Percentiles rank a stretch among this genome's conserved stretches.
These are phyloP conservation scores for Macrophya annulata DNA, from an alignment of 2,888 invertebrate species.

Conservation along the genomic window DNA sequence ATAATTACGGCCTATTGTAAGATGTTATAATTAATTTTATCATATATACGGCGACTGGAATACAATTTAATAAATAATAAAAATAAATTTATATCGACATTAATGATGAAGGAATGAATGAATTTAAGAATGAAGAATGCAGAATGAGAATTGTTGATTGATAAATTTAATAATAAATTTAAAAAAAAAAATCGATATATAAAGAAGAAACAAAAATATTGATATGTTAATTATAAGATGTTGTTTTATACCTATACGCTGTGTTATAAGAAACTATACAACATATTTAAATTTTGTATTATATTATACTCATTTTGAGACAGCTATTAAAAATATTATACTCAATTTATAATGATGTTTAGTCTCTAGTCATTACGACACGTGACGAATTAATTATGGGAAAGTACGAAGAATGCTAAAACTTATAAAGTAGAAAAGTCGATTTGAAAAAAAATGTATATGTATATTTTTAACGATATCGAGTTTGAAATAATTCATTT, in stretches of 20 bases:
- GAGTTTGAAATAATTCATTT: background rate
- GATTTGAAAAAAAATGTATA: background rate
- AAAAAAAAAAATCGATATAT: background rate
- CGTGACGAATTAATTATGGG: background rate
- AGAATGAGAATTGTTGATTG: background rate
- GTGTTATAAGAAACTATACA: background rate
- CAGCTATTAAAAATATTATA: background rate
- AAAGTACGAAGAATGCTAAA: background rate
- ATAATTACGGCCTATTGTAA: background rate
- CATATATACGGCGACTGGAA: background rate
- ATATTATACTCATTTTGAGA: background rate
- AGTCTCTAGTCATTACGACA: background rate
- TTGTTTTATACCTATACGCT: background rate
- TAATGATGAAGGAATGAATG: background rate
- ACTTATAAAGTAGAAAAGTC: background rate
- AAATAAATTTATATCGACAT: background rate
- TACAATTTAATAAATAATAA: background rate
- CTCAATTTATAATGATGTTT: background rate
- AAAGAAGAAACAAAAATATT: background rate
- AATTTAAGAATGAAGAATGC: background rate
- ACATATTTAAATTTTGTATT: background rate
- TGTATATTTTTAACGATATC: background rate
- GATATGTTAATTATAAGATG: background rate
- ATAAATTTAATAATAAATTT: background rate
- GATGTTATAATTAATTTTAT: background rate